phyloP scores from a whole-genome alignment of 2,113 vertebrate genomes.

The Petrocephalus zakoni region DNA sequence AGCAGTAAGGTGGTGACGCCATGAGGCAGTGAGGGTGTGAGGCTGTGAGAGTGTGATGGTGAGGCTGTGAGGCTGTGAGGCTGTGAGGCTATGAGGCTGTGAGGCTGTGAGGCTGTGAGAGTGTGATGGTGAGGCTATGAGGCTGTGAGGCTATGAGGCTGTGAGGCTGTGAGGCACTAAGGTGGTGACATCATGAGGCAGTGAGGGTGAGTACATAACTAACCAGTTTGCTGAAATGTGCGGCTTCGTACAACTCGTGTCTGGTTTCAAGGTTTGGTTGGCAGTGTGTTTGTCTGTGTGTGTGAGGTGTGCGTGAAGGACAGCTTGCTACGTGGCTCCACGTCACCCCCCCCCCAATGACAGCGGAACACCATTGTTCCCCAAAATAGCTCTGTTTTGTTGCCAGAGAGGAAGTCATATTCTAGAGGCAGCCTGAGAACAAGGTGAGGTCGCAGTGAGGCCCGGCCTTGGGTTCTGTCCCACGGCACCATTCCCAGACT shows the following conservation, averaged over 20 bases:
- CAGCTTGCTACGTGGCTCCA: conserved; percentile 52
- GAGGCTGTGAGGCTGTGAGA: background rate
- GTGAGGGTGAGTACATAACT: background rate
- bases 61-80: too few species aligned
- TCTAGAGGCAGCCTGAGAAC: conserved; percentile 73
- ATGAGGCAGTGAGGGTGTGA: background rate
- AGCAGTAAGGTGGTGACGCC: too few species aligned
- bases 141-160: background rate
- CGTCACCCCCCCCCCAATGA: conserved; percentile 58
- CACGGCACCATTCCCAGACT: conserved; percentile 3
- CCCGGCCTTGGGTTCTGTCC: conserved; percentile 67
- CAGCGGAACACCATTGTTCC: conserved; percentile 85
- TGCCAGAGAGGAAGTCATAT: conserved; percentile 81
- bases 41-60: background rate
- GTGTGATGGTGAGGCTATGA: background rate
- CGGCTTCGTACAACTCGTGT: background rate
- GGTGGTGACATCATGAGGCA: too few species aligned
- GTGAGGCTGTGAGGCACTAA: background rate
- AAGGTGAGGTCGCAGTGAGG: conserved; percentile 74
- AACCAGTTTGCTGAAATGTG: background rate
- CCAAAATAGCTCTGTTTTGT: conserved; percentile 84
- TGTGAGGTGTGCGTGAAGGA: conserved; percentile 17
- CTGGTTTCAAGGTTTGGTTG: background rate
- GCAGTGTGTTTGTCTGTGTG: background rate
- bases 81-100: too few species aligned